Conservation (phyloP, 2,888 invertebrate genomes). For the Dicyrtoma fusca region DNA sequence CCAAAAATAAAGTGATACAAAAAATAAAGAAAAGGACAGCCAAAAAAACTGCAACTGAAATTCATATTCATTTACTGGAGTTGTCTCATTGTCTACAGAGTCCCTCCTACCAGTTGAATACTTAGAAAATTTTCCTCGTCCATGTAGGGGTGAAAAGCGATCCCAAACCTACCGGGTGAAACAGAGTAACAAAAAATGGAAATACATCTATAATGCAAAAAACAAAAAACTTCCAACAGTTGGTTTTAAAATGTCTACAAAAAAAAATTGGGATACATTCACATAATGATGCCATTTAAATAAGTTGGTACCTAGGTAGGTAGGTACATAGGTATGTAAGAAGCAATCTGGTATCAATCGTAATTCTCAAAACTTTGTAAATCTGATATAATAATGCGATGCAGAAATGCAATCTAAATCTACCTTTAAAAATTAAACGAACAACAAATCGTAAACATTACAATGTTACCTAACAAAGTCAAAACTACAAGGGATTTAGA, state of each 20-base stretch:
- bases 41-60: background rate
- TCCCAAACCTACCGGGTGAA: constrained; percentile 34
- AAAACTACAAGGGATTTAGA: too few species aligned
- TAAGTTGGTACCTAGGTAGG: too few species aligned
- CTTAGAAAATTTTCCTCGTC: constrained; percentile 21
- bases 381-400: too few species aligned
- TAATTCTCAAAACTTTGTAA: too few species aligned
- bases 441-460: too few species aligned
- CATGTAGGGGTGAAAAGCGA: constrained; percentile 26
- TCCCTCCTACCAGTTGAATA: constrained; percentile 40
- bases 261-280: background rate
- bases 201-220: constrained; percentile 11
- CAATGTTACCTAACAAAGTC: too few species aligned
- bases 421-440: too few species aligned
- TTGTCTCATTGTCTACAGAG: constrained; percentile 45
- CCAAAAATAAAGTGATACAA: background rate
- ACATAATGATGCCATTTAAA: too few species aligned
- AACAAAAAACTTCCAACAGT: background rate
- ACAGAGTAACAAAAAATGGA: constrained; percentile 29
- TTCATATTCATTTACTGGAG: constrained; percentile 50
- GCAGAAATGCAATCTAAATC: too few species aligned
- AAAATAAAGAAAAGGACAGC: too few species aligned
- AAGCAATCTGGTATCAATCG: too few species aligned
- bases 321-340: too few species aligned
- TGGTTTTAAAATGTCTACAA: background rate